Percentiles rank a stretch among this genome's conserved stretches.
Conservation (phyloP, 2,797 vertebrate species). For the Thripadectes ignobilis region DNA sequence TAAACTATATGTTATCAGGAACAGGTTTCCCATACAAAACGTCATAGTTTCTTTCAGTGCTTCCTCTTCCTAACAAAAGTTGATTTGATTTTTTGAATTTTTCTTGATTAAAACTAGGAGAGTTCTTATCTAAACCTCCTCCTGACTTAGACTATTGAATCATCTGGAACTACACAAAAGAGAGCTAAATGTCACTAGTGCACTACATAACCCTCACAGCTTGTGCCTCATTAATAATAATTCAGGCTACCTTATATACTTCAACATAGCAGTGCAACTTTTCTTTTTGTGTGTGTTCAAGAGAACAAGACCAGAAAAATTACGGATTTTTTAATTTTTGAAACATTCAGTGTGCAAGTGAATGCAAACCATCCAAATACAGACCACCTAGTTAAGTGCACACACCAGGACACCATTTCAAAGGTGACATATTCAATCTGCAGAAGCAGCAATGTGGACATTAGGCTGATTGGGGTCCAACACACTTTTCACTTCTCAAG, state of each 20-base stretch:
- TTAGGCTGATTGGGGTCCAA: neutral
- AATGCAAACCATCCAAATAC: neutral
- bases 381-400: neutral
- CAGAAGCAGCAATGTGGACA: neutral
- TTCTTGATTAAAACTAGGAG: neutral
- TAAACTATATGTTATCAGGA: neutral
- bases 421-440: neutral
- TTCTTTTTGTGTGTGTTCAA: neutral
- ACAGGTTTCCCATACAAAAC: neutral
- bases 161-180: neutral
- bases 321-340: neutral
- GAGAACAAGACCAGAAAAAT: neutral
- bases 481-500: neutral
- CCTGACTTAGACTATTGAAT: neutral
- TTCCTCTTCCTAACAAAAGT: neutral
- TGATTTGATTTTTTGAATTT: neutral
- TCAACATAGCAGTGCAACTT: neutral
- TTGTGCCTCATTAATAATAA: neutral
- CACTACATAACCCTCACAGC: neutral
- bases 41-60: neutral
- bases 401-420: neutral
- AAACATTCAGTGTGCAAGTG: rapidly evolving
- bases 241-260: neutral
- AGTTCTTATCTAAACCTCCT: neutral
- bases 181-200: neutral